Evolutionary conservation across 2,797 vertebrate genomes (phyloP).

Genomic region (Hemibagrus guttatus): DNA sequence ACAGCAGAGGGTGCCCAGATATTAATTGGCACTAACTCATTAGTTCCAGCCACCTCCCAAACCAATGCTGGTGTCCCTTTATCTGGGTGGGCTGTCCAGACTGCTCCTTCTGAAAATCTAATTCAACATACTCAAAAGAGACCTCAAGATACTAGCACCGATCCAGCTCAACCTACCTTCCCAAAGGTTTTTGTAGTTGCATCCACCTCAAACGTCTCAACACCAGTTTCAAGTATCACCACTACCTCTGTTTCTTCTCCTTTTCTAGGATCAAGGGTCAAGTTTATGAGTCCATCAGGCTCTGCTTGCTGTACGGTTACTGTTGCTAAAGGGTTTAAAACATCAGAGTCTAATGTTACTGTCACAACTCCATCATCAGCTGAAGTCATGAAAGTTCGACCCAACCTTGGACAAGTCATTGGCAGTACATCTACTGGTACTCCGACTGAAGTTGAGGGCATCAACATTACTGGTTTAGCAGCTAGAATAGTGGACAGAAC

Average conservation of each 20-base stretch:
- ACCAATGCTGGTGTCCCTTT: slow-evolving; percentile 65
- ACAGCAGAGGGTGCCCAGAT: slow-evolving; percentile 60
- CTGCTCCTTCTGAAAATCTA: slow-evolving; percentile 63
- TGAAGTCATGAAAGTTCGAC: slow-evolving; percentile 81
- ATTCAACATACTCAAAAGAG: slow-evolving; percentile 62
- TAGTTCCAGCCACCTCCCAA: slow-evolving; percentile 66
- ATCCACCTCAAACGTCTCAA: slow-evolving; percentile 65
- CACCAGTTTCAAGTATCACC: slow-evolving; percentile 65
- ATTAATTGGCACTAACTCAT: slow-evolving; percentile 64
- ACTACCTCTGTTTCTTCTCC: slow-evolving; percentile 70
- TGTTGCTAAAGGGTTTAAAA: slow-evolving; percentile 64
- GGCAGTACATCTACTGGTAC: slow-evolving; percentile 70
- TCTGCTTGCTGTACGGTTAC: slow-evolving; percentile 70
- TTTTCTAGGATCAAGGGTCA: slow-evolving; percentile 75
- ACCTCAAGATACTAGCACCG: slow-evolving; percentile 65
- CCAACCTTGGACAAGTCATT: slow-evolving; percentile 78
- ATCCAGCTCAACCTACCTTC: slow-evolving; percentile 66
- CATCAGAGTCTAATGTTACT: slow-evolving; percentile 52
- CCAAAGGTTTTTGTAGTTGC: slow-evolving; percentile 85
- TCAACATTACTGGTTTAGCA: slow-evolving; percentile 75
- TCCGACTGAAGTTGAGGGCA: slow-evolving; percentile 70
- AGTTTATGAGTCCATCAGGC: slow-evolving; percentile 70
- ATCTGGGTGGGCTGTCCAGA: slow-evolving; percentile 60
- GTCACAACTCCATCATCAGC: slow-evolving; percentile 71
- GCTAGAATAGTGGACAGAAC: slow-evolving; percentile 69